phyloP scores from a whole-genome alignment of 1,140 invertebrate species.

The Phthorimaea operculella region DNA sequence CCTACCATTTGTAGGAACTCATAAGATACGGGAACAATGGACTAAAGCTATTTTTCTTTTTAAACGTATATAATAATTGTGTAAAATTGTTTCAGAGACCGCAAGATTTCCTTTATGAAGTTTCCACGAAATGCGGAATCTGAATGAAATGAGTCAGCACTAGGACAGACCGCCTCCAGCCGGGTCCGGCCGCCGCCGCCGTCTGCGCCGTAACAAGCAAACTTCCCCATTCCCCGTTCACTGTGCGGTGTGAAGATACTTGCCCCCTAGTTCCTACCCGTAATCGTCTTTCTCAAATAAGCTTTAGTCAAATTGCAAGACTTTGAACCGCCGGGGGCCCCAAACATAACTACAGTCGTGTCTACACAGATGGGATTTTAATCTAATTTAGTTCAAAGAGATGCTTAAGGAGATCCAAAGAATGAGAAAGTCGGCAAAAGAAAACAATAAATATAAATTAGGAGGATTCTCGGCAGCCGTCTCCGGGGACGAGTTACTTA shows the following conservation, averaged over 20 bases:
- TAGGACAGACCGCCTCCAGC: no score
- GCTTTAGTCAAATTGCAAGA: not conserved
- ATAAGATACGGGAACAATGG: no score
- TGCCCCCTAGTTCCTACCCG: not conserved
- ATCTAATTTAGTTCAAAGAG: not conserved
- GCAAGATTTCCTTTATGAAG: no score
- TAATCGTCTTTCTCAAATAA: slow-evolving; percentile 2
- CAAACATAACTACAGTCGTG: not conserved
- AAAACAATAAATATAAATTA: not conserved
- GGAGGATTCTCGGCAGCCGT: not conserved
- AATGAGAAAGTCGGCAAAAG: not conserved
- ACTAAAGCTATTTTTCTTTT: no score
- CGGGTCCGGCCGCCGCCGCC: not conserved
- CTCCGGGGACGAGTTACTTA: not conserved
- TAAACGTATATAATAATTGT: no score
- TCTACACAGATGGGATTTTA: not conserved
- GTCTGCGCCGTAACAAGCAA: not conserved
- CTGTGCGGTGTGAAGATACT: not conserved
- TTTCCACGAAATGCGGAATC: no score
- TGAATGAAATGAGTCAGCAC: no score
- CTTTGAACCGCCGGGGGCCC: not conserved
- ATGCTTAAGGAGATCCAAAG: not conserved
- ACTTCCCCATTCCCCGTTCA: not conserved
- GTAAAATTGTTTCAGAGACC: no score
- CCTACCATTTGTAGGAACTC: no score